These are phyloP conservation scores for Typhlomys cinereus DNA, from an alignment of 2,113 vertebrate genomes.

Conservation along the genomic window DNA sequence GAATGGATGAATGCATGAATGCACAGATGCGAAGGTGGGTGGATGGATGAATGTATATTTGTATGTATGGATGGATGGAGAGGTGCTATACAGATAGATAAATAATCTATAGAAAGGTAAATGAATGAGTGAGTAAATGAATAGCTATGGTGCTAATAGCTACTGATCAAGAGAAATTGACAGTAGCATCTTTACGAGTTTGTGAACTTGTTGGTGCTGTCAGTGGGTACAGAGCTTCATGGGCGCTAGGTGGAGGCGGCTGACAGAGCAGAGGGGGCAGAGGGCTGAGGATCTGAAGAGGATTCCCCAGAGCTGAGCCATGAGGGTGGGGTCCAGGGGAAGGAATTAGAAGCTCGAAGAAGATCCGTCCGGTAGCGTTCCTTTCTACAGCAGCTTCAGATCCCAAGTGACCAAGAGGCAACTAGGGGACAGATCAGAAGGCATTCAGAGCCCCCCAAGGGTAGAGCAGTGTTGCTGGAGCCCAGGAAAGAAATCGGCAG, in stretches of 20 bases:
- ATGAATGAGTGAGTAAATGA: neutral
- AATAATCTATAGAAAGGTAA: neutral
- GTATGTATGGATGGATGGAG: neutral
- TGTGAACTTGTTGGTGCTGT: neutral
- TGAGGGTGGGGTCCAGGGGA: neutral
- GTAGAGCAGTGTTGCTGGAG: neutral
- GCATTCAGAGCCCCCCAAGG: neutral
- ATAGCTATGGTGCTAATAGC: neutral
- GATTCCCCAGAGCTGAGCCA: neutral
- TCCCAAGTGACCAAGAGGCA: neutral
- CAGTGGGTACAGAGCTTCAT: neutral
- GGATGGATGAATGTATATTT: neutral
- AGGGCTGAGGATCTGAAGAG: neutral
- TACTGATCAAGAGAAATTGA: neutral
- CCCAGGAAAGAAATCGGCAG: neutral
- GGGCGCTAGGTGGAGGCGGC: neutral
- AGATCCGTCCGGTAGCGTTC: neutral
- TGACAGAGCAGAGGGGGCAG: neutral
- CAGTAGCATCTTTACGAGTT: too few species aligned
- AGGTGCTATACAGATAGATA: neutral
- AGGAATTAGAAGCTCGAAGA: neutral
- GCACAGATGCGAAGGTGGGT: too few species aligned
- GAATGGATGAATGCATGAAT: too few species aligned
- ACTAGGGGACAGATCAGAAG: neutral
- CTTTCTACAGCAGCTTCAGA: neutral